Evolutionary conservation across 2,113 vertebrate genomes (phyloP).

Genomic region (Hipposideros armiger): DNA sequence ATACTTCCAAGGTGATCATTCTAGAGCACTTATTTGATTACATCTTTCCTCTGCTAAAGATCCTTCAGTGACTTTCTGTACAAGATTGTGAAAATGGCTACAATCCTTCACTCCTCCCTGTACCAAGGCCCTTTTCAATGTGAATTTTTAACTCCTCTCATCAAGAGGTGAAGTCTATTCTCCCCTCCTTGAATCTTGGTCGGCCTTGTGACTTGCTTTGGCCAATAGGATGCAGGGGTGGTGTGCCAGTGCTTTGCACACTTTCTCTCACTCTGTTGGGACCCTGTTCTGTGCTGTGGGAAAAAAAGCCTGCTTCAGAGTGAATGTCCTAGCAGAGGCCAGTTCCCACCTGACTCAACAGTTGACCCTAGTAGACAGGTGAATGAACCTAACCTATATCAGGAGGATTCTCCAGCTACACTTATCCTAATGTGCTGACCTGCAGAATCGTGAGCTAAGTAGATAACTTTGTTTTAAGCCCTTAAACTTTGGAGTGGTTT

Average conservation of each 20-base stretch:
- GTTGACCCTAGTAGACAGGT: not conserved
- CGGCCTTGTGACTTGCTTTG: not conserved
- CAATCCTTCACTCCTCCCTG: not conserved
- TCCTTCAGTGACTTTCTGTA: not conserved
- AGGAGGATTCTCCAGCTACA: not conserved
- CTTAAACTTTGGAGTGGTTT: not conserved
- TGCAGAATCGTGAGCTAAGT: not conserved
- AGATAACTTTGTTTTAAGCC: not conserved
- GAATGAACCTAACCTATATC: not conserved
- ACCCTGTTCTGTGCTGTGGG: not conserved
- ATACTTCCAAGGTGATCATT: not conserved
- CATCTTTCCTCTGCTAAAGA: not conserved
- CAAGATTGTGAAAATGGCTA: not conserved
- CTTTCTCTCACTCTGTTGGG: not conserved
- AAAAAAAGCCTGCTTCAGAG: not conserved
- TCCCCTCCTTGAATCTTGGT: not conserved
- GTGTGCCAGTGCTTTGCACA: not conserved
- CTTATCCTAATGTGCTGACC: not conserved
- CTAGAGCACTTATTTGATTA: not conserved
- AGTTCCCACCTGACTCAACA: not conserved
- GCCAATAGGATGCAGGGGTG: not conserved
- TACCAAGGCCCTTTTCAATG: not conserved
- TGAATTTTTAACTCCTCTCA: not conserved
- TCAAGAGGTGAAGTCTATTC: not conserved
- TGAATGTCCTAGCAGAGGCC: not conserved